These are phyloP conservation scores for Allolobophora icterica DNA, from an alignment of 2,888 invertebrate species.

Conservation along the genomic window DNA sequence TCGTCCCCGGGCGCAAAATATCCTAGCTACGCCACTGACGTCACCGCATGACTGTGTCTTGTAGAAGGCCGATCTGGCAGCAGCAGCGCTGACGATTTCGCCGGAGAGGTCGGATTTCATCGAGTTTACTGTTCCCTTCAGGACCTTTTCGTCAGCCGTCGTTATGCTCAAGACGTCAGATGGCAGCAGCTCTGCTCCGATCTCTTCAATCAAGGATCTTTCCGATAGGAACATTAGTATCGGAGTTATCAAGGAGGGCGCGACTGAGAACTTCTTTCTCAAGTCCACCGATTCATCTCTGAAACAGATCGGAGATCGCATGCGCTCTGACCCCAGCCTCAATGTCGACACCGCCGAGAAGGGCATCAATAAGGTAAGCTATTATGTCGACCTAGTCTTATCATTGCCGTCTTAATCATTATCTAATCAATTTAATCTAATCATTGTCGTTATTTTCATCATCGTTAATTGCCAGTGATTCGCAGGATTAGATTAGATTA, in stretches of 20 bases:
- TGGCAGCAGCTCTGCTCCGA: neutral
- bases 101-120: conserved; percentile 59
- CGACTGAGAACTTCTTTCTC: neutral
- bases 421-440: no score
- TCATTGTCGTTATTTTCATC: no score
- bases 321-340: neutral
- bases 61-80: conserved; percentile 62
- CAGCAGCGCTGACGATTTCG: conserved; percentile 62
- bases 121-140: conserved; percentile 62
- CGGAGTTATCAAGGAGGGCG: neutral
- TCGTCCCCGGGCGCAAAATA: no score
- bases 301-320: neutral
- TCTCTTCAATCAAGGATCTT: neutral
- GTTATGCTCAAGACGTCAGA: neutral
- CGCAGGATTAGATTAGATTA: no score
- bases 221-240: neutral
- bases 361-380: neutral
- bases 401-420: no score
- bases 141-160: neutral
- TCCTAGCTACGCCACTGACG: no score
- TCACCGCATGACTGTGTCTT: neutral
- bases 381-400: neutral
- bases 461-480: no score
- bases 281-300: neutral
- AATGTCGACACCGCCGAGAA: neutral